Base-by-base conservation (phyloP, 2,113 vertebrate genomes). In the Scytalopus superciliaris region DNA sequence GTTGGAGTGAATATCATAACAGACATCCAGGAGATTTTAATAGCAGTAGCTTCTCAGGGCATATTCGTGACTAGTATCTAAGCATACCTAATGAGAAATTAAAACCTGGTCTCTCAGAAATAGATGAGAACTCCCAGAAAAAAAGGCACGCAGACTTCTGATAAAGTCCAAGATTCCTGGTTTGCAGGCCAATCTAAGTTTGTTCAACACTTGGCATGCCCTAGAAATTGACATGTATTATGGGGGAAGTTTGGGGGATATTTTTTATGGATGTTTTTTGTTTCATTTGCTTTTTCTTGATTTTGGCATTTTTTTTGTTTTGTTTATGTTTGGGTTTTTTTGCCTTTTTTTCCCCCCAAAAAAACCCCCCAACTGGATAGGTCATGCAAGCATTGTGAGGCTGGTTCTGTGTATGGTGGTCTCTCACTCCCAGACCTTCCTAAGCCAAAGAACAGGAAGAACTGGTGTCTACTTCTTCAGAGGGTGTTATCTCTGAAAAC, bases 331-430 rank as follows among this genome's bases (percentile, higher is more conserved):
- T 52, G 1, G 9, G 22, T 22, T 35, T 33, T 53, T 60, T 59
- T 12, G 4, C 25, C 7, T 10, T 8, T 13, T 37, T 12, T 6
- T 5, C 3, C 10, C 6, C 21, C 33, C 9, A 35, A 30, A 49
- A 19, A 10, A 35, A 47, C 11, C 3, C 2, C 2, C 2, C n/a
- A 62, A 3, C 3, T 40, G 16, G 10, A n/a, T 28, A 55, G 19
- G 10, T 7, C n/a, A 24, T 70, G 18, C 19, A 72, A 85, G 13
- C 11, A 49, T 10, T 3, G 2, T 30, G 18, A 93, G 16, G 11
- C 23, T 80, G 24, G 8, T 52, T 77, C 40, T 79, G 3, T 39
- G 10, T 21, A 24, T 6, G 23, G 47, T 47, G 47, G 47, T 47
- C 47, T 47, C 37, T 83, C 35, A 24, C 50, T 52, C 42, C 50